phyloP scores from a whole-genome alignment of 1,140 invertebrate genomes.

The Megalonaias nervosa region DNA sequence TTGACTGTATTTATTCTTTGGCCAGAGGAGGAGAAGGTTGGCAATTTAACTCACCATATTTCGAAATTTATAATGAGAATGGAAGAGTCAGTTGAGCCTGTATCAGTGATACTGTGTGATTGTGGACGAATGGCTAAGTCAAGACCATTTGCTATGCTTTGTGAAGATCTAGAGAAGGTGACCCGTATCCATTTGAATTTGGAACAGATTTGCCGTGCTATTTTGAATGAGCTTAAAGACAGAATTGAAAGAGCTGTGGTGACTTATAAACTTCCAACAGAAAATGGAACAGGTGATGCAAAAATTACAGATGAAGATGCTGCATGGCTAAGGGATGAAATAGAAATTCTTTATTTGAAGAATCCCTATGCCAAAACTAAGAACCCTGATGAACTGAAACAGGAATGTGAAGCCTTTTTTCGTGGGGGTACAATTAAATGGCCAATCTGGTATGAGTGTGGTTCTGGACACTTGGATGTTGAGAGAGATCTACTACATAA shows the following conservation, averaged over 20 bases:
- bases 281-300: constrained; percentile 12
- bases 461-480: constrained; percentile 34
- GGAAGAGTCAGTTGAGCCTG: constrained; percentile 13
- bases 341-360: constrained; percentile 37
- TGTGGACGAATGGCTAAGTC: not conserved
- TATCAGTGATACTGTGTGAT: constrained; percentile 2
- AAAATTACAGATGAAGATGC: constrained; percentile 19
- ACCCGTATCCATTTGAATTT: not conserved
- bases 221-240: not conserved
- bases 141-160: constrained; percentile 11
- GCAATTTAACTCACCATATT: constrained; percentile 9
- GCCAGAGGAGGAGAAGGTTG: constrained; percentile 9
- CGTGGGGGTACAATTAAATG: constrained; percentile 41
- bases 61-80: constrained; percentile 20
- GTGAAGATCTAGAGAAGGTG: not conserved
- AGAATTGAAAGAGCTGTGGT: constrained; percentile 1
- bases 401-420: constrained; percentile 36
- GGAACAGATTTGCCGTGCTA: constrained; percentile 1
- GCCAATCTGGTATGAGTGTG: constrained; percentile 30
- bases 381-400: constrained; percentile 25
- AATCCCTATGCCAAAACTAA: constrained; percentile 16
- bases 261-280: constrained; percentile 28
- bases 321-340: constrained; percentile 34
- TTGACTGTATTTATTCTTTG: constrained; percentile 27
- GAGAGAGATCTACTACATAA: constrained; percentile 29